Percentiles rank a stretch among this genome's conserved stretches.
These are phyloP conservation scores for Grantiella picta DNA, from an alignment of 2,113 vertebrate species.

Conservation along the genomic window DNA sequence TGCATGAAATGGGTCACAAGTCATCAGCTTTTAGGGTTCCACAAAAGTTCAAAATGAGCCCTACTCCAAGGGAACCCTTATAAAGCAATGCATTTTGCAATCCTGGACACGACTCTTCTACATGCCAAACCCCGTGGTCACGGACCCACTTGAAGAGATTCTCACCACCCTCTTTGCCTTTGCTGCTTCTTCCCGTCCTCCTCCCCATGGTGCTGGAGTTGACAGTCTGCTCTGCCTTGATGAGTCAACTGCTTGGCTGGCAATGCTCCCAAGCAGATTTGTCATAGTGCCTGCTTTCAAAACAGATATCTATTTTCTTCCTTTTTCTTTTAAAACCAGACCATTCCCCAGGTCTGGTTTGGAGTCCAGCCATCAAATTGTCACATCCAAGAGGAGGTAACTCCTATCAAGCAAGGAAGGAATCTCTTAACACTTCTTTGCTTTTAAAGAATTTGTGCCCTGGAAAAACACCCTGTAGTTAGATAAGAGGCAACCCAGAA, in stretches of 20 bases:
- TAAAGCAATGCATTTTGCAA: neutral
- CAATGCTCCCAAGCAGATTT: neutral
- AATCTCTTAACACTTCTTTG: constrained; percentile 35
- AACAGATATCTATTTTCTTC: neutral
- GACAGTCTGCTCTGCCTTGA: neutral
- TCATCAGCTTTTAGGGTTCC: neutral
- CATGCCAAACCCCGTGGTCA: neutral
- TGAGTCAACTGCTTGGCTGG: constrained; percentile 15
- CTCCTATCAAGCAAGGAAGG: constrained; percentile 4
- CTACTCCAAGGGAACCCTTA: neutral
- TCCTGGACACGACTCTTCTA: neutral
- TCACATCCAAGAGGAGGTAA: neutral
- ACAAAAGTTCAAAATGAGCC: neutral
- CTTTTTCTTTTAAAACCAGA: neutral
- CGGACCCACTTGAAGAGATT: neutral
- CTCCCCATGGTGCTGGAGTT: neutral
- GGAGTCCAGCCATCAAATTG: neutral
- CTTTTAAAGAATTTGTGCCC: neutral
- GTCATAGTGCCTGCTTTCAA: neutral
- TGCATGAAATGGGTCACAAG: neutral
- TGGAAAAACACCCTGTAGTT: constrained; percentile 17
- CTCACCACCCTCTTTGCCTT: neutral
- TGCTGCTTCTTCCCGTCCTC: neutral
- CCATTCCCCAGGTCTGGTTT: neutral
- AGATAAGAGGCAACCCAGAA: constrained; percentile 22